Evolutionary conservation across 2,888 invertebrate genomes (phyloP), one percentile per base, ranked within the genome.

Genomic region (Apotomis turbidana): DNA sequence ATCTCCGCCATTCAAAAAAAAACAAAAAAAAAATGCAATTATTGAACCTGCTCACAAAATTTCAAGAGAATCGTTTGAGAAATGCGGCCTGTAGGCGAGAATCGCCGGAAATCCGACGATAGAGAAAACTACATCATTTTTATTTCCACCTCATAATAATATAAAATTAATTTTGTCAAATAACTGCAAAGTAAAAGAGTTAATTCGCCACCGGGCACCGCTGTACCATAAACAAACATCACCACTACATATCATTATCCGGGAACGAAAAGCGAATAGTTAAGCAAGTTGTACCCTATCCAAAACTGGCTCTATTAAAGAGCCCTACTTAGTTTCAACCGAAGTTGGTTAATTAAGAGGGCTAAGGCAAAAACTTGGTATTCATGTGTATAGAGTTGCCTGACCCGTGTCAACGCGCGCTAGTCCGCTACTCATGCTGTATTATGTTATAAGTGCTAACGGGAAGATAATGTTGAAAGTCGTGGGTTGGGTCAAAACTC

Each of bases 331-430:
- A 49, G 49, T 66, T 71, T 60, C 71, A 38, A 54, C 51, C 69
- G 57, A 70, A 71, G 41, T 71, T 67, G 55, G 49, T 62, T 71
- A 71, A 71, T 71, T 71, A 71, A 71, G 27, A 27, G 5, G 38
- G 27, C 51, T n/a, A 52, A 4, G 41, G 67, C 71, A 71, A 71
- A 71, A 71, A 71, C 67, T 67, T 71, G 55, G 51, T 5, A 44
- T 51, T 58, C 62, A 38, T 68, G 44, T 27, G 46, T 62, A 62
- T 46, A 41, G 38, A 55, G 9, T 41, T 15, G 15, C 49, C 38
- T 46, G 57, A 68, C 71, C 71, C 71, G 54, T 41, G 27, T 71
- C 71, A 68, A 8, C 58, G 15, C 57, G 13, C 10, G 63, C 54
- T 51, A 46, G 61, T 61, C 54, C 27, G 27, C 27, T 27, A 27